Conservation (phyloP, 2,888 invertebrate species). For the Ornithoptera priamus region DNA sequence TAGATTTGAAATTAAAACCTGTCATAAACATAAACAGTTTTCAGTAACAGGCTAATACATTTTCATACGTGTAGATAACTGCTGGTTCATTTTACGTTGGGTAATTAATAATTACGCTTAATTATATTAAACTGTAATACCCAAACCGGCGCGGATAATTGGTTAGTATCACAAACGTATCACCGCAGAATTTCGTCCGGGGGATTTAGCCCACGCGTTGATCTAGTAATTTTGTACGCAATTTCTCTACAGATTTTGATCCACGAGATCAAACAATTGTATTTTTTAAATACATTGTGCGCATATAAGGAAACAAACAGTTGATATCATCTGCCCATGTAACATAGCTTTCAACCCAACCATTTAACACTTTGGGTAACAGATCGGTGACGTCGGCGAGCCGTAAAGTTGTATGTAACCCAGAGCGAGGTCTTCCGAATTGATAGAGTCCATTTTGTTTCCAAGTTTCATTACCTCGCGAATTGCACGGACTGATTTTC, state of each 20-base stretch:
- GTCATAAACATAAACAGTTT: not conserved
- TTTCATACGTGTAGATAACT: constrained; percentile 23
- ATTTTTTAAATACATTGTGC: not conserved
- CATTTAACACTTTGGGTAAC: constrained; percentile 71
- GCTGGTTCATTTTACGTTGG: constrained; percentile 26
- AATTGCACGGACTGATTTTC: constrained; percentile 10
- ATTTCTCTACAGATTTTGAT: not conserved
- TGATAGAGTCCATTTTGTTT: constrained; percentile 61
- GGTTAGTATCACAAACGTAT: constrained; percentile 26
- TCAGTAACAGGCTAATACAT: constrained; percentile 11
- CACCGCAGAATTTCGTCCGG: constrained; percentile 21
- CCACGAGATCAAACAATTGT: not conserved
- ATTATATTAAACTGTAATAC: constrained; percentile 31
- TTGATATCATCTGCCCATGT: not conserved
- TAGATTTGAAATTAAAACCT: not conserved
- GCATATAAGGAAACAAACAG: not conserved
- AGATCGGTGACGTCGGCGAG: constrained; percentile 59
- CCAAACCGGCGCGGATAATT: constrained; percentile 20
- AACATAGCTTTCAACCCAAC: constrained; percentile 67
- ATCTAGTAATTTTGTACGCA: constrained; percentile 19
- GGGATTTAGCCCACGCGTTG: constrained; percentile 19
- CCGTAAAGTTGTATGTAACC: constrained; percentile 67
- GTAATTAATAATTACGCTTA: constrained; percentile 29
- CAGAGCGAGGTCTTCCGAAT: constrained; percentile 56
- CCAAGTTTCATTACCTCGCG: constrained; percentile 58